Evolutionary conservation across 2,797 vertebrate species (phyloP), one percentile per base, ranked within the genome.

Genomic region (Sebastolobus altivelis): DNA sequence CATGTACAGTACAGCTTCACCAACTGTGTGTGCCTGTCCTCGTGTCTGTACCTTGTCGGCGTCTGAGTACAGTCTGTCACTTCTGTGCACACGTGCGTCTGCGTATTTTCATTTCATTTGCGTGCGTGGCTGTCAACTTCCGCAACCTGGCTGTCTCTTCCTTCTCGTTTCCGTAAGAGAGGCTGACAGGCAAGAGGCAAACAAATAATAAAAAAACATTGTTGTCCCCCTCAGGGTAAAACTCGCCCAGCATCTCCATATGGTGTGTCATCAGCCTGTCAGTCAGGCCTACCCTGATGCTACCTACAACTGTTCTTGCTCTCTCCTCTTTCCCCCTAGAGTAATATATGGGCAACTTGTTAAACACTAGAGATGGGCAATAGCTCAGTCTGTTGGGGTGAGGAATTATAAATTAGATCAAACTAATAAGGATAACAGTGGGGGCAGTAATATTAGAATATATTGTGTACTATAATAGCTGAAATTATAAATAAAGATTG

Each of bases 191-290:
- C 65, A 88, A 31, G 79, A 90, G 86, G 83, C 83, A 86, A 85
- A 90, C 74, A 84, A 94, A 91, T 90, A 88, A 92, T 88, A 33
- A 93, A 84, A 87, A 87, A 89, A 93, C 85, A 79, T 38, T 79
- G 91, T 91, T 87, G 87, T 88, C 88, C 85, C 86, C 94, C 91
- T 94, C 84, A 76, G 93, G 94, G 94, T 93, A 92, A 86, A 94
- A 89, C 65, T 90, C 87, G 55, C 91, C 91, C 89, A 88, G 91
- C 90, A 86, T 94, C 94, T 95, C 95, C 94, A 95, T 94, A 95
- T 94, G 92, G 93, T 92, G 91, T 93, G 95, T 95, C 93, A 94
- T 94, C 92, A 89, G 88, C 91, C 88, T 93, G 92, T 94, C 95
- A 94, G 89, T 95, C 94, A 93, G 89, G 81, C 89, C 90, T 80